These are phyloP conservation scores for Athene noctua DNA, from an alignment of 2,113 vertebrate genomes.

Conservation along the genomic window DNA sequence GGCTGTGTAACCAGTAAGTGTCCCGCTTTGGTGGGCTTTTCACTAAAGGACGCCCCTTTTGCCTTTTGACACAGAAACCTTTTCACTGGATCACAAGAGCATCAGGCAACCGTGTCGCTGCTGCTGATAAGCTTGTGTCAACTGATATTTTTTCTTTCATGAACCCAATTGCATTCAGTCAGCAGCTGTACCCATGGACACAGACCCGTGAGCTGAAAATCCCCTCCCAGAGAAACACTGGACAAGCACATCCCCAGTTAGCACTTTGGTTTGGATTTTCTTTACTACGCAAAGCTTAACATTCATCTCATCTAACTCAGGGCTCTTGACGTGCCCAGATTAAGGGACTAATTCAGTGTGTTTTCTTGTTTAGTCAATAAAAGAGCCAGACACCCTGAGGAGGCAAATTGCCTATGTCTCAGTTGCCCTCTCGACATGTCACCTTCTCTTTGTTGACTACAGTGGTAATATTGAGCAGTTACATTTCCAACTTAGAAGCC, in stretches of 20 bases:
- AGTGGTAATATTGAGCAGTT: neutral
- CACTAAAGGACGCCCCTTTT: neutral
- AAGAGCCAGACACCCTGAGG: neutral
- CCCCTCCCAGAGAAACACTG: neutral
- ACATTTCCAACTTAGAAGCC: neutral
- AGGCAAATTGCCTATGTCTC: rapidly evolving
- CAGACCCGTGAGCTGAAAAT: neutral
- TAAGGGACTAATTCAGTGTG: neutral
- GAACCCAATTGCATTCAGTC: neutral
- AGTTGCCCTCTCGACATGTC: rapidly evolving
- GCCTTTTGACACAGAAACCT: neutral
- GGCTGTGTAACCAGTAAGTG: neutral
- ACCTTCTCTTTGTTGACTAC: neutral
- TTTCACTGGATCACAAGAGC: neutral
- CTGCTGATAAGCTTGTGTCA: neutral
- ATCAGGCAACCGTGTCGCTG: neutral
- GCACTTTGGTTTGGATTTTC: neutral
- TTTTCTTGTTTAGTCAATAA: neutral
- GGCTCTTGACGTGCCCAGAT: neutral
- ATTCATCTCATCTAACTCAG: neutral
- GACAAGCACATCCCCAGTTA: neutral
- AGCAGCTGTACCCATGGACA: neutral
- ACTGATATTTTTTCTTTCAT: neutral
- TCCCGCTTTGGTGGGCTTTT: neutral
- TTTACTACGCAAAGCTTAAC: neutral